These are phyloP conservation scores for Melieria omissa DNA, from an alignment of 2,888 invertebrate genomes.

Conservation along the genomic window DNA sequence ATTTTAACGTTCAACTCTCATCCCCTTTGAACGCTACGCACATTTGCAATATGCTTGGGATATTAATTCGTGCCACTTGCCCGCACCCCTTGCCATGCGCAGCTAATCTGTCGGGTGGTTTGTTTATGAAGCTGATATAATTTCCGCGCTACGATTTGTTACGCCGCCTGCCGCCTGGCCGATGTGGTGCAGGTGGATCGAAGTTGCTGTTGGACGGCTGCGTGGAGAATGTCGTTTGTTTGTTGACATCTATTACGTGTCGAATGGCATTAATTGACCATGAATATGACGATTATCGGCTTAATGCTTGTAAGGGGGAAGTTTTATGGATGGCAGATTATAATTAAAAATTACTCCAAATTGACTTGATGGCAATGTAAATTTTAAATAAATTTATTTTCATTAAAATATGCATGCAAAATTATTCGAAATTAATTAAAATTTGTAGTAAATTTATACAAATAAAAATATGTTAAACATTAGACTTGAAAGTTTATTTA, in stretches of 20 bases:
- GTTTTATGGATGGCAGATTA: no score
- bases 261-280: constrained; percentile 37
- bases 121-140: constrained; percentile 54
- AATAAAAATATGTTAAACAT: no score
- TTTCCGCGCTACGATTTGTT: constrained; percentile 25
- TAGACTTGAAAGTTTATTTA: no score
- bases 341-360: no score
- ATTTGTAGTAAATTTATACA: no score
- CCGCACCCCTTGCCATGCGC: constrained; percentile 48
- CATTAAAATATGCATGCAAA: no score
- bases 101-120: constrained; percentile 63
- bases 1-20: constrained; percentile 18
- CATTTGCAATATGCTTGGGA: constrained; percentile 53
- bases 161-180: constrained; percentile 6
- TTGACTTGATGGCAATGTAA: no score
- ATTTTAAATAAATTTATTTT: no score
- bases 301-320: constrained; percentile 1
- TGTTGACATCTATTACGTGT: background rate
- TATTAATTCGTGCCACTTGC: constrained; percentile 60
- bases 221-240: constrained; percentile 12
- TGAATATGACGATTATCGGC: constrained; percentile 33
- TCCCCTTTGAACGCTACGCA: constrained; percentile 15
- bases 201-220: background rate
- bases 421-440: no score
- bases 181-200: constrained; percentile 26